Conservation (phyloP, 2,113 vertebrate genomes). For the Rhombomys opimus region DNA sequence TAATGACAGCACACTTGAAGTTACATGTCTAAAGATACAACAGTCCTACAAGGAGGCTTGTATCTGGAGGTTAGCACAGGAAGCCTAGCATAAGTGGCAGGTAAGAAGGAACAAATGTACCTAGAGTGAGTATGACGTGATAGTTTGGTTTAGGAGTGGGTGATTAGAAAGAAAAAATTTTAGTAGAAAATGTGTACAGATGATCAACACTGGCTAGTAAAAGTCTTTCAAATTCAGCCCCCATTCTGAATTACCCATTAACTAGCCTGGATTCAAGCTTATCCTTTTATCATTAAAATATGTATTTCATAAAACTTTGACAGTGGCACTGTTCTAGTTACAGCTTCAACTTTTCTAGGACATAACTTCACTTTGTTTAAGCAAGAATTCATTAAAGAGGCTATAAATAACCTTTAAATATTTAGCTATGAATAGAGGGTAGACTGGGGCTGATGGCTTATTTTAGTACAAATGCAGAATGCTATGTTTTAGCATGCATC, state of each 20-base stretch:
- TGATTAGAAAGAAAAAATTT: not conserved
- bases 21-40: not conserved
- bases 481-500: constrained; percentile 85
- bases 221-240: constrained; percentile 71
- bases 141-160: not conserved
- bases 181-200: constrained; percentile 20
- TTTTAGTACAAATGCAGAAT: constrained; percentile 87
- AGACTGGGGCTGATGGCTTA: constrained; percentile 89
- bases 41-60: not conserved
- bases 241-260: constrained; percentile 82
- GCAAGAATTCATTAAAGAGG: constrained; percentile 89
- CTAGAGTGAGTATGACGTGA: not conserved
- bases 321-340: constrained; percentile 88
- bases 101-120: not conserved
- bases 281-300: constrained; percentile 85
- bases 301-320: constrained; percentile 87
- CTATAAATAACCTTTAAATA: constrained; percentile 90
- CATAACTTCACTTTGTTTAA: constrained; percentile 90
- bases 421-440: constrained; percentile 89
- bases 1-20: constrained; percentile 50
- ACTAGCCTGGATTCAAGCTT: constrained; percentile 81
- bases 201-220: constrained; percentile 3
- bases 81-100: not conserved
- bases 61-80: not conserved
- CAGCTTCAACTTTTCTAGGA: constrained; percentile 89